Evolutionary conservation across 2,888 invertebrate genomes (phyloP).

Genomic region (Agrilus mali): DNA sequence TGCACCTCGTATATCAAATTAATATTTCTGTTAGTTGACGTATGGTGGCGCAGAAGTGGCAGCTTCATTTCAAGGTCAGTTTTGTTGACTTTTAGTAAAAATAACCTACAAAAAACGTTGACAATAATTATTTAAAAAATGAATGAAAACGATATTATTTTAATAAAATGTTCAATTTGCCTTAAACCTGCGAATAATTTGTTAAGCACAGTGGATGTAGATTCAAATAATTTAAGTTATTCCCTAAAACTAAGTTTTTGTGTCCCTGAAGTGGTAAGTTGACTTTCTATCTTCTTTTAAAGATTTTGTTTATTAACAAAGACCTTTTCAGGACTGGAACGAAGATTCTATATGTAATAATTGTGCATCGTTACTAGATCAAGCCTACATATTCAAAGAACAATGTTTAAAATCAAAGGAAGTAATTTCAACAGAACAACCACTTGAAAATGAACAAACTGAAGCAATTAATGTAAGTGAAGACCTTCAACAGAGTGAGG

Average conservation of each 20-base stretch:
- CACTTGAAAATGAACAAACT: background rate
- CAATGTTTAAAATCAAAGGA: slow-evolving; percentile 20
- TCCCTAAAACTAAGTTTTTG: slow-evolving; percentile 18
- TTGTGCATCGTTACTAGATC: slow-evolving; percentile 20
- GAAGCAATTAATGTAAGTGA: background rate
- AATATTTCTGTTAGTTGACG: too few relatives aligned
- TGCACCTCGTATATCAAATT: too few relatives aligned
- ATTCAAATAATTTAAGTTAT: slow-evolving; percentile 12
- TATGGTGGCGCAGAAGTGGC: too few relatives aligned
- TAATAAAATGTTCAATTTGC: slow-evolving; percentile 14
- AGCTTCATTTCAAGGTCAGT: too few relatives aligned
- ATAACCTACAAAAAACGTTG: too few relatives aligned
- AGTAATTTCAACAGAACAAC: background rate
- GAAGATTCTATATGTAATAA: slow-evolving; percentile 16
- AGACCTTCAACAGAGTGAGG: background rate
- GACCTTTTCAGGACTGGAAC: slow-evolving; percentile 17
- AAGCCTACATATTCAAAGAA: slow-evolving; percentile 19
- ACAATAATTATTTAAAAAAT: too few relatives aligned
- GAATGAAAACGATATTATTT: too few relatives aligned
- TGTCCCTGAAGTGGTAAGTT: slow-evolving; percentile 23
- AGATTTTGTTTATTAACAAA: background rate
- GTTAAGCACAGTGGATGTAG: slow-evolving; percentile 13
- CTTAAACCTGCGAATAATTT: slow-evolving; percentile 11
- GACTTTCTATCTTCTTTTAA: background rate
- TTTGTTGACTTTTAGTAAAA: too few relatives aligned